Conservation (phyloP, 2,888 invertebrate genomes). For the Mylabris sibirica region DNA sequence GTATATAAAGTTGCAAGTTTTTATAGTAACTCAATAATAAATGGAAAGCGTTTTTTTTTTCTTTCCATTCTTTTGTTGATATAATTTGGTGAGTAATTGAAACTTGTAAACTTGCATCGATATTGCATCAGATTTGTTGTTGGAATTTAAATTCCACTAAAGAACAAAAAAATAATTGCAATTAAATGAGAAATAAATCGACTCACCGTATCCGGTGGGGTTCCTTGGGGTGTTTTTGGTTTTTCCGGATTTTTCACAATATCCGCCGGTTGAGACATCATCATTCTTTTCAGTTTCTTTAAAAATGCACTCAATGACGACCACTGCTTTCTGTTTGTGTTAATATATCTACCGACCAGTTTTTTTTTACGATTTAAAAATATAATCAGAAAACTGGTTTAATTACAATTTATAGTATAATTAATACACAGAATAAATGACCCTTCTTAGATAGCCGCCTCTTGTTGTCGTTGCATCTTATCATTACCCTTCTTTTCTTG, state of each 20-base stretch:
- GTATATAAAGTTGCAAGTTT: background rate
- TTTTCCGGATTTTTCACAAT: constrained; percentile 28
- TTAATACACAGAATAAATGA: background rate
- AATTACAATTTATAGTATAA: background rate
- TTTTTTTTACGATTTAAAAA: background rate
- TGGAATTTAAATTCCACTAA: constrained; percentile 5
- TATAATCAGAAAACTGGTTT: constrained; percentile 11
- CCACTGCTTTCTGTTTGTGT: background rate
- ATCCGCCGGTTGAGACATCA: constrained; percentile 39
- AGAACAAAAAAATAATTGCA: background rate
- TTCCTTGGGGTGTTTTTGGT: constrained; percentile 32
- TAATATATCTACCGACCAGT: background rate
- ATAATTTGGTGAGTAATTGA: background rate
- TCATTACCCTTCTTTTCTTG: background rate
- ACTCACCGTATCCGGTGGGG: constrained; percentile 44
- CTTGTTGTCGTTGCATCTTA: background rate
- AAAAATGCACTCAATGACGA: too few relatives aligned
- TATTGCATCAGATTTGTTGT: constrained; percentile 25
- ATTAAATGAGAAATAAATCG: constrained; percentile 17
- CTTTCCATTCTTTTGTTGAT: background rate
- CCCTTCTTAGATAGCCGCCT: background rate
- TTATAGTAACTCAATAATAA: background rate
- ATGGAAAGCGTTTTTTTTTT: too few relatives aligned
- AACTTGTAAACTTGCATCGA: constrained; percentile 14
- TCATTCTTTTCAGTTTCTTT: background rate